Evolutionary conservation across 1,140 invertebrate species (phyloP).

Genomic region (Ephestia elutella): DNA sequence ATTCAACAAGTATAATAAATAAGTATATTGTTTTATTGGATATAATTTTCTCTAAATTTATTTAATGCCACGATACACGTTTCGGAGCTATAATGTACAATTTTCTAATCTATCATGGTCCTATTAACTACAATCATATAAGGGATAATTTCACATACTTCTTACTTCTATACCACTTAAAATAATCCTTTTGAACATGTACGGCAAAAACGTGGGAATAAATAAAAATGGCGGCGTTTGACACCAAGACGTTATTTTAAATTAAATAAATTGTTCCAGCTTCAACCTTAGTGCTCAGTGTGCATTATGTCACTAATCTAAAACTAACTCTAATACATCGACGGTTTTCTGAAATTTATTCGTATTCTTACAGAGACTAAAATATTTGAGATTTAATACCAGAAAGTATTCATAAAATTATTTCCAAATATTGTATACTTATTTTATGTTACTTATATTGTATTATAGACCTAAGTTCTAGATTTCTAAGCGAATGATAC

Average conservation of each 20-base stretch:
- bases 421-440: neutral
- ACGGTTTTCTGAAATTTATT: slow-evolving; percentile 57
- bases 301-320: slow-evolving; percentile 10
- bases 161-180: slow-evolving; percentile 6
- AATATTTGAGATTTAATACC: neutral
- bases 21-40: neutral
- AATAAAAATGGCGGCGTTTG: slow-evolving; percentile 9
- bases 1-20: neutral
- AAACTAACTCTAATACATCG: slow-evolving; percentile 53
- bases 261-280: slow-evolving; percentile 58
- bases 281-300: slow-evolving; percentile 55
- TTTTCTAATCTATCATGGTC: neutral
- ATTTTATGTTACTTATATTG: no score
- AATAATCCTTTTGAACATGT: slow-evolving; percentile 2
- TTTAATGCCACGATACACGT: slow-evolving; percentile 45
- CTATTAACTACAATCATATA: neutral
- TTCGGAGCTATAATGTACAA: slow-evolving; percentile 19
- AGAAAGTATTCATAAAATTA: neutral
- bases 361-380: slow-evolving; percentile 10
- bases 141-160: neutral
- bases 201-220: neutral
- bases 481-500: no score
- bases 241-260: slow-evolving; percentile 7
- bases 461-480: no score
- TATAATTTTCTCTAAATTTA: slow-evolving; percentile 11